Percentiles rank a stretch among this genome's conserved stretches.
Evolutionary conservation across 2,888 invertebrate species (phyloP).

Genomic region (Leucoptera coffeella): DNA sequence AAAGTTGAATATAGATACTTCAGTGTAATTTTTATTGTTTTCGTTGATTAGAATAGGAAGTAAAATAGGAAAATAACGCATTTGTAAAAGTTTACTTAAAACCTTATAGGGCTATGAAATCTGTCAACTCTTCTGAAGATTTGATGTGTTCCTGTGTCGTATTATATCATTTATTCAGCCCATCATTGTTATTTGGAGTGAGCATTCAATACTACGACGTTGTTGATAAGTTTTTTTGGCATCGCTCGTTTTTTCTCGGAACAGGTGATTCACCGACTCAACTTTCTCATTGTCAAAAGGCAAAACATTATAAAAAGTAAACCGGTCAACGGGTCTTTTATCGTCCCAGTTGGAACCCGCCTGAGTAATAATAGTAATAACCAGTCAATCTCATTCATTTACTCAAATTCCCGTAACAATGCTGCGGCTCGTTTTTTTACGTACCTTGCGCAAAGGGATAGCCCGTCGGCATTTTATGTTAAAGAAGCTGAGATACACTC

Average conservation of each 20-base stretch:
- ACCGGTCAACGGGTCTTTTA: conserved; percentile 45
- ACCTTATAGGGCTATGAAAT: too few species aligned
- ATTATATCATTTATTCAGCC: too few species aligned
- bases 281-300: conserved; percentile 44
- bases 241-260: conserved; percentile 23
- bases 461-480: conserved; percentile 51
- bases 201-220: too few species aligned
- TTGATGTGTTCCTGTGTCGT: too few species aligned
- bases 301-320: conserved; percentile 40
- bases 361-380: conserved; percentile 49
- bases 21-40: too few species aligned
- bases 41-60: too few species aligned
- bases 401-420: conserved; percentile 40
- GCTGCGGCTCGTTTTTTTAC: conserved; percentile 41
- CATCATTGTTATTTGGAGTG: too few species aligned
- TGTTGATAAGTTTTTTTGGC: too few species aligned
- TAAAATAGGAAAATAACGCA: too few species aligned
- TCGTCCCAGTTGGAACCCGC: conserved; percentile 23
- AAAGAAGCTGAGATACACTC: conserved; percentile 50
- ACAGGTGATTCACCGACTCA: conserved; percentile 41
- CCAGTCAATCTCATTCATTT: conserved; percentile 47
- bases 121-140: too few species aligned
- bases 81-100: too few species aligned
- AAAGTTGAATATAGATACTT: too few species aligned
- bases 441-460: conserved; percentile 47